Evolutionary conservation across 2,888 invertebrate species (phyloP), one percentile per base, ranked within the genome.

Genomic region (Mythimna vitellina): DNA sequence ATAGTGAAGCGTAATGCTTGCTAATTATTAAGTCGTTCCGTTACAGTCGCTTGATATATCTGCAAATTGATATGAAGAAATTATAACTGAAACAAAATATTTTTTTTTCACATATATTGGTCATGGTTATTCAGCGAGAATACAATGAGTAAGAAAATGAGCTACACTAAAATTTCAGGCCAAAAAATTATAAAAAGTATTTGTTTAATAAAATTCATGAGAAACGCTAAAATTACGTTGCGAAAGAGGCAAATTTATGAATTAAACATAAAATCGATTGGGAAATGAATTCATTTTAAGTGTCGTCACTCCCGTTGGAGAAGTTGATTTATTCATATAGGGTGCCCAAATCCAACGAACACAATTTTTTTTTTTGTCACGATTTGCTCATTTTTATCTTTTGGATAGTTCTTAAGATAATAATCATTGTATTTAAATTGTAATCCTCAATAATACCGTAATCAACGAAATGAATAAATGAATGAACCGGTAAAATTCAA

Each of bases 251-350:
- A 58, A 78, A 73, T 83, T 82, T 76, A 88, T 92, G 89, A 90
- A 91, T 92, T 87, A 91, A 88, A 88, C 88, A 91, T 89, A 72
- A 67, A 76, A 81, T 81, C 80, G 80, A 86, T 86, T 85, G 81
- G 81, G 84, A 86, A 89, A 85, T 87, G 73, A 89, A 92, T 90
- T 90, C 89, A 86, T 86, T 79, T 70, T 76, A 65, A 81, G 70
- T 84, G 81, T 84, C 84, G 85, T 83, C 80, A 80, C 79, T 87
- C 70, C 70, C 66, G 66, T 42, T 60, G 80, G 76, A 84, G 82
- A 81, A 83, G 42, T 76, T 85, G 87, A 91, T 89, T 78, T 87
- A 89, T 89, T 90, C 87, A 73, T 81, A 83, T 51, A 46, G 46
- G 46, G 17, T 46, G 46, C 7, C 17, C 46, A 46, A 42, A 3